Percentiles rank a stretch among this genome's conserved stretches.
Evolutionary conservation across 1,140 invertebrate genomes (phyloP).

Genomic region (Matsumurasca onukii): DNA sequence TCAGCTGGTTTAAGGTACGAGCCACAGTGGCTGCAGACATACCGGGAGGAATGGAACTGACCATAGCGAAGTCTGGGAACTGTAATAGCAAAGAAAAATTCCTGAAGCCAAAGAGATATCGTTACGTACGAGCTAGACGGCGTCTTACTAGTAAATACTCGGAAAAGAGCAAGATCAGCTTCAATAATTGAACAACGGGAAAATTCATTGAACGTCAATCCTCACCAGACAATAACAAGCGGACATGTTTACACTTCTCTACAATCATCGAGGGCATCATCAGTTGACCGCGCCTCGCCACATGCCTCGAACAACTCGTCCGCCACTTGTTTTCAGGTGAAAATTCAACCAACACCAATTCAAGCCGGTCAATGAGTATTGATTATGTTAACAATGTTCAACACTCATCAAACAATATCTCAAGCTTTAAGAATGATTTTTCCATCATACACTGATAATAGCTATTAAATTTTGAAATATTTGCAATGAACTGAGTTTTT

Average conservation of each 20-base stretch:
- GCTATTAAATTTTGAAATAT: not conserved
- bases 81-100: not conserved
- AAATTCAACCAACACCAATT: not conserved
- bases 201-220: constrained; percentile 6
- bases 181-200: not conserved
- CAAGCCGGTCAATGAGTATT: not conserved
- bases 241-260: constrained; percentile 2
- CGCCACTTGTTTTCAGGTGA: constrained; percentile 1
- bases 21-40: too few relatives aligned
- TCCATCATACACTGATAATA: not conserved
- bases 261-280: constrained; percentile 1
- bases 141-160: not conserved
- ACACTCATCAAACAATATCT: constrained; percentile 1
- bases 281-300: constrained; percentile 4
- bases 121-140: constrained; percentile 4
- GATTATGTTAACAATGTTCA: not conserved
- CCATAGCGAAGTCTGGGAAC: too few relatives aligned
- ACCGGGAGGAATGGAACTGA: too few relatives aligned
- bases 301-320: not conserved
- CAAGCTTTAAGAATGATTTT: not conserved
- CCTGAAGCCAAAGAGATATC: not conserved
- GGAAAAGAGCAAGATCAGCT: not conserved
- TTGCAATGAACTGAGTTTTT: too few relatives aligned
- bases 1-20: too few relatives aligned
- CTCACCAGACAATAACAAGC: constrained; percentile 5